phyloP scores from a whole-genome alignment of 2,797 vertebrate species.

The Oophaga sylvatica region DNA sequence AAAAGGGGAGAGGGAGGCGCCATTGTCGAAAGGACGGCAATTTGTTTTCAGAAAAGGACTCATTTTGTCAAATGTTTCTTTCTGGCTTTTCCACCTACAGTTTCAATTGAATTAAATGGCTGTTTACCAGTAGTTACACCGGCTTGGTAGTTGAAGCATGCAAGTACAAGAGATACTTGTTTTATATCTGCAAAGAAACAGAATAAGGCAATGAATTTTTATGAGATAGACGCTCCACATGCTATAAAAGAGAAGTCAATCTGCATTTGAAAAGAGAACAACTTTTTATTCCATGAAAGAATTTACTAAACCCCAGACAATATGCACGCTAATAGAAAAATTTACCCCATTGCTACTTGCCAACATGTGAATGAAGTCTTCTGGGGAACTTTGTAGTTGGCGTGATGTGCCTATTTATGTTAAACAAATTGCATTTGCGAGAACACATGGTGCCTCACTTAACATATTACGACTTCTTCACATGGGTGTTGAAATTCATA shows the following conservation, averaged over 20 bases:
- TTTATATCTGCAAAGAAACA: slow-evolving; percentile 60
- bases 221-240: slow-evolving; percentile 31
- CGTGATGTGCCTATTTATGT: background rate
- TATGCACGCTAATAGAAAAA: slow-evolving; percentile 28
- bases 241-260: slow-evolving; percentile 11
- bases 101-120: slow-evolving; percentile 44
- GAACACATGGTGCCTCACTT: background rate
- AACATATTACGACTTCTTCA: background rate
- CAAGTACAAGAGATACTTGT: slow-evolving; percentile 53
- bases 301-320: slow-evolving; percentile 19
- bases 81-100: slow-evolving; percentile 25
- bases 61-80: slow-evolving; percentile 53
- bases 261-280: slow-evolving; percentile 45
- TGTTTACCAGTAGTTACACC: slow-evolving; percentile 55
- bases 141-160: slow-evolving; percentile 46
- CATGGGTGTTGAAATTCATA: background rate
- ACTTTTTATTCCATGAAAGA: slow-evolving; percentile 13
- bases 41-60: slow-evolving; percentile 49
- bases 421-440: background rate
- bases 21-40: slow-evolving; percentile 49
- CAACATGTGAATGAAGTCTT: slow-evolving; percentile 7
- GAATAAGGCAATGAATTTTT: slow-evolving; percentile 51
- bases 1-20: background rate
- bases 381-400: background rate
- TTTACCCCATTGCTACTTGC: slow-evolving; percentile 4